Evolutionary conservation across 1,140 invertebrate genomes (phyloP), one percentile per base, ranked within the genome.

Genomic region (Drosophila lacertosa): DNA sequence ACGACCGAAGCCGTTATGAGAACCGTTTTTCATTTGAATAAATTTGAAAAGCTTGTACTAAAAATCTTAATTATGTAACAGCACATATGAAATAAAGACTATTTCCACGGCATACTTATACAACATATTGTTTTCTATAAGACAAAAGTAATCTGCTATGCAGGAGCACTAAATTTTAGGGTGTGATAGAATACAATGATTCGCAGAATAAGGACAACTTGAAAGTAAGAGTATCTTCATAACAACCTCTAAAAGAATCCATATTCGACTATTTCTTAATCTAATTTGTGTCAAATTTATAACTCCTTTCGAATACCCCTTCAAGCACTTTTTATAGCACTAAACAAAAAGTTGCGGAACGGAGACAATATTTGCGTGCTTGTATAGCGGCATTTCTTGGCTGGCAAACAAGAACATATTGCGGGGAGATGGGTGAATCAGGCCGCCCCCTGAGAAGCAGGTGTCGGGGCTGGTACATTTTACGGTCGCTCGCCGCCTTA

Each of bases 351-450:
- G 65, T 65, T 60, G 32, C 47, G 64, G 32, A 32, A 39, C 50
- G 15, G 16, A 45, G 35, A 64, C 65, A 79, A 84, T 84, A 84
- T 84, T 75, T 80, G 72, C 44, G 55, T 72, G 75, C 60, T 39
- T 72, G 68, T 64, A 39, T 68, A 64, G 77, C 78, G 64, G 70
- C 69, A 83, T 74, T 84, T 84, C 81, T 84, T 86, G 58, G 67
- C 67, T 9, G 74, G 53, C 79, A 70, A 57, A 70, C 77, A 78
- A 70, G 55, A 62, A 62, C 60, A 69, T 76, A 60, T 42, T 48
- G 58, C 48, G 42, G 16, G 26, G 20, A 7, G n/a, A n/a, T 3
- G 35, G 6, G 26, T 4, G 24, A 13, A 42, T 35, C 22, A 20
- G 16, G n/a, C 6, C 20, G 18, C 26, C 35, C 26, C 48, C 44